Evolutionary conservation across 64 coral and sea anemone species (phyloP), one percentile per base, ranked within the genome.

Genomic region (Montipora cactus): DNA sequence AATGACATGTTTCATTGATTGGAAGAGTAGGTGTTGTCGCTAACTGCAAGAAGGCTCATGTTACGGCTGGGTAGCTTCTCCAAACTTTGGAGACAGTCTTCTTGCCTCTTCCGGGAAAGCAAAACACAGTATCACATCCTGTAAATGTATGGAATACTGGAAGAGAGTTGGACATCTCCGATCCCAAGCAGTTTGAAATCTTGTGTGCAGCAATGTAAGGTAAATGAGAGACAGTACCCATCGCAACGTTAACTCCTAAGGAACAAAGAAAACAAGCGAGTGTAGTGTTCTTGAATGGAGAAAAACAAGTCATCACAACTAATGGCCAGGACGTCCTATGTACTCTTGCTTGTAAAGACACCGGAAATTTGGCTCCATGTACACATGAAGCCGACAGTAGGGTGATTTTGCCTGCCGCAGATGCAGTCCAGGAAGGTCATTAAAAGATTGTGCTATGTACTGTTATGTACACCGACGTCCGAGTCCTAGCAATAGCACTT

Each of bases 131-230:
- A 57, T 89, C 75, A 25, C 25, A 89, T 62, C 87, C 87, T 18
- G 78, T 92, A 47, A 92, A 25, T 85, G 12, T 72, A 22, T 92
- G 81, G 44, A 92, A 86, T 18, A 85, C 72, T 59, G 90, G 81
- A 13, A 92, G 25, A 73, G 19, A 50, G 12, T 44, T 84, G 50
- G 81, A 62, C 20, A 75, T 64, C 21, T 76, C n/a, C 50, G 50
- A 53, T 12, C 90, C 71, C 44, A 92, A 51, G 25, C 22, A 66
- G 19, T 44, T 25, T 25, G 25, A 25, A 25, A 25, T 25, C 25
- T 25, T 25, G 25, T 25, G 25, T 25, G 25, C 25, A 37, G 78
- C 79, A 81, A 94, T 89, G 78, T 83, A 25, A 25, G 25, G 25
- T 25, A 25, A 25, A 25, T 25, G 25, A 25, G 25, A 25, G 25